A percentile compares a stretch with the other conserved stretches of the same genome.
These are phyloP conservation scores for Parnassius orleans DNA, from an alignment of 2,888 invertebrate genomes.

Conservation along the genomic window DNA sequence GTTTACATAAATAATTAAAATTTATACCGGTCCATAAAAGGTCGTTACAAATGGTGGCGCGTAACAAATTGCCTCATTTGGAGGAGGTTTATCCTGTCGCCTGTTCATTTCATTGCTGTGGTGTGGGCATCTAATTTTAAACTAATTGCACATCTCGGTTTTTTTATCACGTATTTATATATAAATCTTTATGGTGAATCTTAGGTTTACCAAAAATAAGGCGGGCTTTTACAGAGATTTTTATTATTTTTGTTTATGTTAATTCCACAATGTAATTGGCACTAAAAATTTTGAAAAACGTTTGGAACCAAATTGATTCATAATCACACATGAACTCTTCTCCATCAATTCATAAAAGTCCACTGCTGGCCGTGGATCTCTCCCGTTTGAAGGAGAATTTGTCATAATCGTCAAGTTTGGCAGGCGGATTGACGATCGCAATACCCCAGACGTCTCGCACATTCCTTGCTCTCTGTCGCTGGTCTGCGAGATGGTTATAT, in stretches of 20 bases:
- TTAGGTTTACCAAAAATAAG: neutral
- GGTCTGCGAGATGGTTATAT: too few species aligned
- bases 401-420: too few species aligned
- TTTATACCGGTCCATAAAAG: slow-evolving; percentile 44
- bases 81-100: slow-evolving; percentile 32
- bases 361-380: too few species aligned
- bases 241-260: neutral
- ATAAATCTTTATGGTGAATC: slow-evolving; percentile 30
- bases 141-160: slow-evolving; percentile 44
- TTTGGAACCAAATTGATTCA: too few species aligned
- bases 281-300: too few species aligned
- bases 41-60: slow-evolving; percentile 43
- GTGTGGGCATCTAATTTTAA: slow-evolving; percentile 34
- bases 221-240: neutral
- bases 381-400: too few species aligned
- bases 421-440: too few species aligned
- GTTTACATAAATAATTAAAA: slow-evolving; percentile 43
- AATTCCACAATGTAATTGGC: too few species aligned
- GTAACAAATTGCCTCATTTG: slow-evolving; percentile 53
- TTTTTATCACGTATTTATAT: slow-evolving; percentile 35
- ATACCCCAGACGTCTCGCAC: too few species aligned
- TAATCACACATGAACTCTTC: too few species aligned
- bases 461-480: too few species aligned
- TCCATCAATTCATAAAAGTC: too few species aligned
- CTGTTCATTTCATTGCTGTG: slow-evolving; percentile 16